Percentiles rank a stretch among this genome's conserved stretches.
phyloP scores from a whole-genome alignment of 2,113 vertebrate genomes.

The Pseudopipra pipra region DNA sequence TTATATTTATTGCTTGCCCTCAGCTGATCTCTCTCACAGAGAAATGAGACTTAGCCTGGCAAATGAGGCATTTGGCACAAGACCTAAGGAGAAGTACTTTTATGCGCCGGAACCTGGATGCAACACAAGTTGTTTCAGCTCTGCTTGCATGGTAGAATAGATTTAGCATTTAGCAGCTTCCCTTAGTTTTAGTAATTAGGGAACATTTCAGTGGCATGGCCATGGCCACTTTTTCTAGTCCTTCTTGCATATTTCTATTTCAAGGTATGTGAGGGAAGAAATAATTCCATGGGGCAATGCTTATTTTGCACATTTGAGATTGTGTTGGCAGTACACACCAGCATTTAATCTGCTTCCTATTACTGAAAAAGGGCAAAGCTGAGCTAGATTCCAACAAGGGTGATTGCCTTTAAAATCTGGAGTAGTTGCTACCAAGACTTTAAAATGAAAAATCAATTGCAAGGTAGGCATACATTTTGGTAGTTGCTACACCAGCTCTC shows the following conservation, averaged over 20 bases:
- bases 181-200: conserved; percentile 57
- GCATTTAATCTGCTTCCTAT: background rate
- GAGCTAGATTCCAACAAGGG: background rate
- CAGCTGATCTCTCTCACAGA: conserved; percentile 38
- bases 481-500: background rate
- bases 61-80: conserved; percentile 54
- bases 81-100: conserved; percentile 56
- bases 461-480: background rate
- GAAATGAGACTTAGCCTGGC: conserved; percentile 43
- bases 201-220: conserved; percentile 41
- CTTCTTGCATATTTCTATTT: conserved; percentile 7
- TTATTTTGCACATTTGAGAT: conserved; percentile 28
- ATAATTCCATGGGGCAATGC: background rate
- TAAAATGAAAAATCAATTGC: background rate
- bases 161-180: conserved; percentile 45
- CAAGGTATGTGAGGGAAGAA: conserved; percentile 14
- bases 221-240: background rate
- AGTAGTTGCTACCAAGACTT: background rate
- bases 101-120: conserved; percentile 47
- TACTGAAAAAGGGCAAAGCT: conserved; percentile 20
- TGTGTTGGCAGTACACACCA: conserved; percentile 12
- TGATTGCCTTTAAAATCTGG: conserved; percentile 2
- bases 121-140: conserved; percentile 64
- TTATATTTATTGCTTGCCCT: conserved; percentile 39
- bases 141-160: conserved; percentile 52